phyloP scores from a whole-genome alignment of 2,888 invertebrate genomes.

The Stegophylla sp. region DNA sequence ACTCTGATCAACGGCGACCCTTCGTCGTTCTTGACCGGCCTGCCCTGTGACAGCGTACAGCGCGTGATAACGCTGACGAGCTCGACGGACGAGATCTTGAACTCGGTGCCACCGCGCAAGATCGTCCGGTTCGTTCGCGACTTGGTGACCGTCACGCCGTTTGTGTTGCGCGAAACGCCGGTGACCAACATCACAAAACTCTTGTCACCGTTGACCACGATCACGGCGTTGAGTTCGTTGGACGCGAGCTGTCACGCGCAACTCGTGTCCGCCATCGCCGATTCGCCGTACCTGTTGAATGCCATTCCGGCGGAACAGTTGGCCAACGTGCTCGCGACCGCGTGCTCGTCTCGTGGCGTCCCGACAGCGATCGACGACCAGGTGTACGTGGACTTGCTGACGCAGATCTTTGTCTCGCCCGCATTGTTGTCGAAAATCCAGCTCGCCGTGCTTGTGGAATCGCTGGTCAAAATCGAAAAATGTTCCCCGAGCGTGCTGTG shows the following conservation, averaged over 20 bases:
- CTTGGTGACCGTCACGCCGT: background rate
- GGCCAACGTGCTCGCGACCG: background rate
- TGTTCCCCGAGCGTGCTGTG: background rate
- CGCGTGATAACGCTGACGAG: background rate
- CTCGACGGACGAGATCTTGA: background rate
- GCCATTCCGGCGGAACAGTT: background rate
- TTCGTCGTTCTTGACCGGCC: background rate
- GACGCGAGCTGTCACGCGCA: background rate
- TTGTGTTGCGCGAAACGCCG: background rate
- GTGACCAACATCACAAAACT: background rate
- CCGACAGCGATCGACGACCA: background rate
- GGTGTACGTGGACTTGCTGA: background rate
- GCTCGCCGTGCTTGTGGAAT: background rate
- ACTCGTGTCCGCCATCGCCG: background rate
- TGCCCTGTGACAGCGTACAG: background rate
- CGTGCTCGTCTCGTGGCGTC: background rate
- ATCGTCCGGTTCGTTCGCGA: background rate
- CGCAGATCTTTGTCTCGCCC: background rate
- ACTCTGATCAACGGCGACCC: background rate
- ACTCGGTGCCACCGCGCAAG: background rate
- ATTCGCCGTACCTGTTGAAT: background rate
- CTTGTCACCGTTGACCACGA: background rate
- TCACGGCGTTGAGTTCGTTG: background rate
- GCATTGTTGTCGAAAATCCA: background rate
- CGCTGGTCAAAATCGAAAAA: background rate